These are phyloP conservation scores for Eudasyphora cyanicolor DNA, from an alignment of 2,888 invertebrate genomes.

Conservation along the genomic window DNA sequence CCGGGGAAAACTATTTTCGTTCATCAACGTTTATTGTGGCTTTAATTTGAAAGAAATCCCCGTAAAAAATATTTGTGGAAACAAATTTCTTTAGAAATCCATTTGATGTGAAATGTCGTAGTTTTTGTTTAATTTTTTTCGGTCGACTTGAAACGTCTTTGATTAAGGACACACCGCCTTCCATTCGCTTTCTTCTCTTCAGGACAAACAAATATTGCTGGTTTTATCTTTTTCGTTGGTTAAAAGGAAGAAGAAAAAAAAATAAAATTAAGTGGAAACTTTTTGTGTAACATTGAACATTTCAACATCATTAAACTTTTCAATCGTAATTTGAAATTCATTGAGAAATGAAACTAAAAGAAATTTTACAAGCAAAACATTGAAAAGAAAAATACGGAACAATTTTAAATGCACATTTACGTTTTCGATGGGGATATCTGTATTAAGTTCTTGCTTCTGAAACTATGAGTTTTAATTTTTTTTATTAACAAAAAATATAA, in stretches of 20 bases:
- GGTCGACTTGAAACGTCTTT: background rate
- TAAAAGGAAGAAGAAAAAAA: background rate
- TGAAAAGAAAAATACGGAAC: no score
- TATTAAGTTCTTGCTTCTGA: no score
- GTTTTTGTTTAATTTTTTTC: no score
- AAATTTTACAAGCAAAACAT: background rate
- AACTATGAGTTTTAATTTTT: no score
- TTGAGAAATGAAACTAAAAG: background rate
- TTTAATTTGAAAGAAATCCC: no score
- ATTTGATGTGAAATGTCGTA: no score
- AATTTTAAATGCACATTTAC: no score
- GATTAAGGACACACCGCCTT: background rate
- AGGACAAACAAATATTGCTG: background rate
- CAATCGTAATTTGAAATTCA: background rate
- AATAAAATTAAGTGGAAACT: background rate
- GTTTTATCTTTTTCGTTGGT: background rate
- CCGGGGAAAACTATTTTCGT: background rate
- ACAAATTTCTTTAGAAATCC: no score
- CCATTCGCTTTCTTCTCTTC: background rate
- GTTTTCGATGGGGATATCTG: no score
- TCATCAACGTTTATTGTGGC: no score
- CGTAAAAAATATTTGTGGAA: no score
- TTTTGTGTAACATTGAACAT: background rate
- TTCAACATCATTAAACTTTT: background rate
- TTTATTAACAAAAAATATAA: no score